These are phyloP conservation scores for Synergus gifuensis DNA, from an alignment of 2,888 invertebrate genomes.

Conservation along the genomic window DNA sequence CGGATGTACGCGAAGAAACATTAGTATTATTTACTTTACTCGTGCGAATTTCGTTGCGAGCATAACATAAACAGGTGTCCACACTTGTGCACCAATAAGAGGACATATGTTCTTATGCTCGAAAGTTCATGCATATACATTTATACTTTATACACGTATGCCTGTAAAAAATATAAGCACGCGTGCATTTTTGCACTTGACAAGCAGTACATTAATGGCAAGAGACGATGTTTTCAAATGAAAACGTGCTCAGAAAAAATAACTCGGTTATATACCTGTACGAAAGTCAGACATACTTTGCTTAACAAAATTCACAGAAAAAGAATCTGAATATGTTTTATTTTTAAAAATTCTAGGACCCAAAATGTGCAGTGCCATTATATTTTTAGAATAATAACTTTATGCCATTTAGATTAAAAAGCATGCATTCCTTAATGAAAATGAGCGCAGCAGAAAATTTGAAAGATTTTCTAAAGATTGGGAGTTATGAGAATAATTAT, in stretches of 20 bases:
- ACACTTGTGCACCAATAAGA: slow-evolving; percentile 25
- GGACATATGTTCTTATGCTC: not conserved
- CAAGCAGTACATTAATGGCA: slow-evolving; percentile 14
- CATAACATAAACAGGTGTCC: slow-evolving; percentile 13
- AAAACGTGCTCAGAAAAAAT: not conserved
- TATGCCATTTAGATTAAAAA: not conserved
- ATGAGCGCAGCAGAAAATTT: not conserved
- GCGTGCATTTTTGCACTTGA: not conserved
- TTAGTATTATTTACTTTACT: slow-evolving; percentile 35
- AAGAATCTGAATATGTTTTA: not conserved
- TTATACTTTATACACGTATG: not conserved
- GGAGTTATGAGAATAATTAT: not conserved
- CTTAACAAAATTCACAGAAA: not conserved
- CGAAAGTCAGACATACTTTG: not conserved
- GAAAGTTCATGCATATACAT: not conserved
- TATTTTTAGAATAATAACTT: no score
- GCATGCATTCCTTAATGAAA: not conserved
- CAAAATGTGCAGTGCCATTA: not conserved
- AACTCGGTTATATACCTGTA: not conserved
- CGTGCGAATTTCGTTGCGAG: slow-evolving; percentile 11
- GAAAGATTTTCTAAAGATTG: not conserved
- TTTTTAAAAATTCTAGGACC: not conserved
- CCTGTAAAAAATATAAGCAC: slow-evolving; percentile 1
- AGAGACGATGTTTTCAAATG: slow-evolving; percentile 17
- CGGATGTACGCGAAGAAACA: slow-evolving; percentile 18